phyloP scores from a whole-genome alignment of 2,113 vertebrate genomes.

The Gavialis gangeticus region DNA sequence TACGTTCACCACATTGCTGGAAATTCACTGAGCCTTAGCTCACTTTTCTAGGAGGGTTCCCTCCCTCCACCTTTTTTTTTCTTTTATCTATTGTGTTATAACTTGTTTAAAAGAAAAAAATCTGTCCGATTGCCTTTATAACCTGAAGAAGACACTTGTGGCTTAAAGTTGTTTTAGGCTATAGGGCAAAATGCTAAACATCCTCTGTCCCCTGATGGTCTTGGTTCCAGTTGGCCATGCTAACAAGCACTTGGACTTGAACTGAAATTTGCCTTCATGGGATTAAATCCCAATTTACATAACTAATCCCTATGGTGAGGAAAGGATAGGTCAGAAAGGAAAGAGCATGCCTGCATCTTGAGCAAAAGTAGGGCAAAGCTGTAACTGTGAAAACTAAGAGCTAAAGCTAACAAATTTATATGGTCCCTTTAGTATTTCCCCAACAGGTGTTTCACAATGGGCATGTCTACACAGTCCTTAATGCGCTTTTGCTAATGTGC shows the following conservation, averaged over 20 bases:
- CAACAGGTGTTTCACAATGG: background rate
- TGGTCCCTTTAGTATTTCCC: background rate
- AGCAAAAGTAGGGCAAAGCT: constrained; percentile 6
- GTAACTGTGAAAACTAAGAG: background rate
- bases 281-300: constrained; percentile 71
- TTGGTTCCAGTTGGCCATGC: constrained; percentile 34
- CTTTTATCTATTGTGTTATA: constrained; percentile 35
- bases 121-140: constrained; percentile 41
- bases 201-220: background rate
- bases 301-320: constrained; percentile 49
- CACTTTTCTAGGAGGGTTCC: constrained; percentile 35
- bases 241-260: constrained; percentile 69
- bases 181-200: constrained; percentile 1
- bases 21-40: constrained; percentile 58
- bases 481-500: too few species aligned
- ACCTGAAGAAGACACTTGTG: constrained; percentile 11
- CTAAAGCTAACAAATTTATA: rapidly evolving
- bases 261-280: constrained; percentile 64
- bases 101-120: constrained; percentile 21
- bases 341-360: background rate
- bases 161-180: background rate
- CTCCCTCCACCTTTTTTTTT: background rate
- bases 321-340: background rate
- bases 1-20: constrained; percentile 58
- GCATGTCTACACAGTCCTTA: too few species aligned